Evolutionary conservation across 2,113 vertebrate species (phyloP).

Genomic region (Cyprinodon brontotheroides): DNA sequence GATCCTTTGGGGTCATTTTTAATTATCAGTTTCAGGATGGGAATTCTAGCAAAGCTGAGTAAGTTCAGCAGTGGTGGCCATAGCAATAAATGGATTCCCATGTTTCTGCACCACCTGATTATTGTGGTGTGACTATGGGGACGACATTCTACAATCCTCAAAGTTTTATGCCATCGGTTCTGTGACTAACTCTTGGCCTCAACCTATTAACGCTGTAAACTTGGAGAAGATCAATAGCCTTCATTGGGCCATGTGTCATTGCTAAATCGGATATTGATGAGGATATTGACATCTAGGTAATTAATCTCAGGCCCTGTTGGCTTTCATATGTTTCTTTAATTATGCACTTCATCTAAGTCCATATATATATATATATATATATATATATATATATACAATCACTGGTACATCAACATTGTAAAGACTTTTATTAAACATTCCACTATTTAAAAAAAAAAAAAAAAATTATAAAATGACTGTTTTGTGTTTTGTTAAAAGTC

Average conservation of each 20-base stretch:
- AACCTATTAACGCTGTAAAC: constrained; percentile 94
- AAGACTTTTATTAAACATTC: neutral
- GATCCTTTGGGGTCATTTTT: constrained; percentile 78
- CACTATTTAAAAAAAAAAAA: too few species aligned
- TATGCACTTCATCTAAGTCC: constrained; percentile 98
- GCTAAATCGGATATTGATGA: constrained; percentile 99
- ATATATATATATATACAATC: too few species aligned
- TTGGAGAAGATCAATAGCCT: constrained; percentile 94
- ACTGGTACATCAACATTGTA: constrained; percentile 25
- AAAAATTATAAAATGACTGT: neutral
- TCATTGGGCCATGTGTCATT: constrained; percentile 99
- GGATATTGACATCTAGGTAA: constrained; percentile 97
- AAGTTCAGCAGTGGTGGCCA: constrained; percentile 71
- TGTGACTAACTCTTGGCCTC: constrained; percentile 89
- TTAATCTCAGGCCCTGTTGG: constrained; percentile 92
- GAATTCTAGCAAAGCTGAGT: constrained; percentile 58
- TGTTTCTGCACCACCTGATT: constrained; percentile 28
- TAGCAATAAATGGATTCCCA: constrained; percentile 63
- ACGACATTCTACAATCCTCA: constrained; percentile 31
- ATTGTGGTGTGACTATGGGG: constrained; percentile 49
- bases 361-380: constrained; percentile 44
- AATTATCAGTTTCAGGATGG: constrained; percentile 73
- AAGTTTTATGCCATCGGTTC: constrained; percentile 82
- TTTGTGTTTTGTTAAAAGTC: neutral
- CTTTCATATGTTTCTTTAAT: constrained; percentile 99